A percentile compares a stretch with the other conserved stretches of the same genome.
phyloP scores from a whole-genome alignment of 2,113 vertebrate genomes.

The Seriola rivoliana region DNA sequence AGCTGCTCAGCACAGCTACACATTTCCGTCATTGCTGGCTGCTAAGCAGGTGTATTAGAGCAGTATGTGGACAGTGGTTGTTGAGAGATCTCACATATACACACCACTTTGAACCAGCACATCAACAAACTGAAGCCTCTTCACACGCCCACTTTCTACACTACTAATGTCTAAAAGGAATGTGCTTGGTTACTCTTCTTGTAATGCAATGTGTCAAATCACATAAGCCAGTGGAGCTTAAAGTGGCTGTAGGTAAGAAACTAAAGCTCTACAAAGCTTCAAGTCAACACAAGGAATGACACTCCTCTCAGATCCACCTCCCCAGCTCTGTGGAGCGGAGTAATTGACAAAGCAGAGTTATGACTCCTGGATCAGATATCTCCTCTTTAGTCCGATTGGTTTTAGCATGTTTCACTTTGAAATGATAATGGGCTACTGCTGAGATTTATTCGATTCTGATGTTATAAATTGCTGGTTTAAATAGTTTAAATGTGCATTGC shows the following conservation, averaged over 20 bases:
- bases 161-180: background rate
- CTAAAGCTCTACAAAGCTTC: constrained; percentile 20
- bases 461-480: background rate
- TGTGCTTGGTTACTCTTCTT: background rate
- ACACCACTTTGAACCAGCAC: background rate
- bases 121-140: background rate
- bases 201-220: constrained; percentile 3
- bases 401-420: constrained; percentile 15
- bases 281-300: constrained; percentile 13
- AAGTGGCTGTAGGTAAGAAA: constrained; percentile 15
- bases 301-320: background rate
- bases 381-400: constrained; percentile 1
- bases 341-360: background rate
- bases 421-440: background rate
- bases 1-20: background rate
- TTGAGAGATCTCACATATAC: background rate
- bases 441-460: constrained; percentile 2
- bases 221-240: constrained; percentile 23
- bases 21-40: background rate
- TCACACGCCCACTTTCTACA: background rate
- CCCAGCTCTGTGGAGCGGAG: background rate
- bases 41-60: background rate
- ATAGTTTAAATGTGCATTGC: background rate
- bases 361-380: background rate
- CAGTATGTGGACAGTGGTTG: background rate